Base-by-base conservation (phyloP, 1,140 invertebrate genomes). In the Drosophila ananassae region DNA sequence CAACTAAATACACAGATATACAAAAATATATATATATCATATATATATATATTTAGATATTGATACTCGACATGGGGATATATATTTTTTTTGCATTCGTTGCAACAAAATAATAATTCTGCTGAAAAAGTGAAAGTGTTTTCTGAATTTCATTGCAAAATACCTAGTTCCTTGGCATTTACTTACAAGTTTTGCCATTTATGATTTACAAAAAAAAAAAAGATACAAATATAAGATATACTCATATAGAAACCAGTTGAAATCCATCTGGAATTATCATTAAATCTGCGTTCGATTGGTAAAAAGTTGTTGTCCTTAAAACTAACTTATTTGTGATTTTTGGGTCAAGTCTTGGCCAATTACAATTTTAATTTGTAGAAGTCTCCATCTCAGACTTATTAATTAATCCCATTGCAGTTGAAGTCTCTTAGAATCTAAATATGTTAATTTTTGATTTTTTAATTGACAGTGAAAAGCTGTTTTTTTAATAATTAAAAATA, bases 71-170 rank as follows among this genome's bases (percentile, higher is more conserved):
- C 37, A 41, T 10, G 22, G 1, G 22, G 7, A 22, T n/a, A 47
- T 9, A 25, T 8, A n/a, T 9, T n/a, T 10, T 56, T 17, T 57
- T 67, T 21, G 63, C 63, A 58, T 25, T 48, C 63, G 34, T 57
- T 71, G 68, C 53, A 37, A 69, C 24, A 52, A 60, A 37, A 2
- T 12, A 48, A 52, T 72, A n/a, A n/a, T n/a, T 72, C 56, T 59
- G 68, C 55, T 59, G 54, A 72, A 72, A 57, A 71, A 47, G 48
- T 71, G 39, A 72, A 71, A 71, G 54, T 60, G n/a, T 25, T 37
- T 46, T n/a, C 21, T 25, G 17, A 37, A 41, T 2, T 55, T 47
- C 8, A 57, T 64, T 64, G 60, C 53, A 44, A n/a, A 41, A n/a
- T 37, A n/a, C 13, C 2, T n/a, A 10, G 37, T 13, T 6, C 39